A percentile compares a stretch with the other conserved stretches of the same genome.
phyloP scores from a whole-genome alignment of 2,888 invertebrate genomes.

The Xestia c-nigrum region DNA sequence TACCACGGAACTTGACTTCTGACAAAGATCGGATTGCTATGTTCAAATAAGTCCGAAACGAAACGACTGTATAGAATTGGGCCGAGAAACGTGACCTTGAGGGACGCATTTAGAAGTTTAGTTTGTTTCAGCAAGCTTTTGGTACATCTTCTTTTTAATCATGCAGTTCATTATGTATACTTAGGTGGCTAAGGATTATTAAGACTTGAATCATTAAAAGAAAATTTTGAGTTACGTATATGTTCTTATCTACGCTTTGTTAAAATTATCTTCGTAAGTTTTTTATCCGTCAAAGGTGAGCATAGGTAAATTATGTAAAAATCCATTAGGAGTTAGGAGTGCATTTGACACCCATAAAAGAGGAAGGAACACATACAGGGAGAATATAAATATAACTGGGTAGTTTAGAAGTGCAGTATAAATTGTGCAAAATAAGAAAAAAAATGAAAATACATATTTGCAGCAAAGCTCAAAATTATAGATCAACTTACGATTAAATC shows the following conservation, averaged over 20 bases:
- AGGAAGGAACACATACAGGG: not conserved
- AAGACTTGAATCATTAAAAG: not conserved
- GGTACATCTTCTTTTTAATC: not conserved
- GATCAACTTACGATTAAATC: not conserved
- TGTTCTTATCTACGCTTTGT: not conserved
- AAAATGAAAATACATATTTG: not conserved
- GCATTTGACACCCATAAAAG: not conserved
- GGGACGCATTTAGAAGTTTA: constrained; percentile 7
- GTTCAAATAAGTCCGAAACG: not conserved
- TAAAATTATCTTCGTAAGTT: not conserved
- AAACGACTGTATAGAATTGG: not conserved
- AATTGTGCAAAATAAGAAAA: not conserved
- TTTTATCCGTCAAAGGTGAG: not conserved
- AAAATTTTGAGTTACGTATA: not conserved
- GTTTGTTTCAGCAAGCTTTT: not conserved
- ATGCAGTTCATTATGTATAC: not conserved
- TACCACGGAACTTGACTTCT: not conserved
- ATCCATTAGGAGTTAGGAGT: not conserved
- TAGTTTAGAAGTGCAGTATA: not conserved
- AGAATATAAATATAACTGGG: not conserved
- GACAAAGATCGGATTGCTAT: not conserved
- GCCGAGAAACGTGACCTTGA: not conserved
- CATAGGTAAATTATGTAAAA: not conserved
- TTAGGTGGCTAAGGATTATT: not conserved
- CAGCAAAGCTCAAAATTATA: not conserved